Base-by-base conservation (phyloP, 1,140 invertebrate genomes). In the Dendrolimus punctatus region DNA sequence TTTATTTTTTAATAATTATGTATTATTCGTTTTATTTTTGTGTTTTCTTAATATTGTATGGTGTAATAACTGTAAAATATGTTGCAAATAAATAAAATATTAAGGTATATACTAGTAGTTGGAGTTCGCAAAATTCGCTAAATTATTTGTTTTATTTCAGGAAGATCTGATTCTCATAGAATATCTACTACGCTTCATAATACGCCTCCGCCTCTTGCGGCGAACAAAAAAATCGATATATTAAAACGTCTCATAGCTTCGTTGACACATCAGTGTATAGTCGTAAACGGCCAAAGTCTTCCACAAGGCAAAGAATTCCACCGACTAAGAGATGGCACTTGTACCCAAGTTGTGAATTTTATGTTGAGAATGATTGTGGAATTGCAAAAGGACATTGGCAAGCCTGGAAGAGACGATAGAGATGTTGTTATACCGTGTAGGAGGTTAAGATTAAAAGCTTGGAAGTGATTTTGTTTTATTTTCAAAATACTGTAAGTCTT, bases 101-200 rank as follows among this genome's bases (percentile, higher is more conserved):
- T 23, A 23, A 23, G 23, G 3, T 23, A n/a, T 23, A 23, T 23
- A 23, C 23, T 23, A 23, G 23, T 23, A 23, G 3, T 23, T 23
- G 23, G 23, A 23, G 23, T 23, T 23, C 23, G 23, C 23, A 23
- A 23, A 23, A 23, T 23, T 23, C 23, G 23, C 23, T 23, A 44
- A 46, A 9, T 8, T 44, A 41, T 44, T 59, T 71, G 66, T 62
- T 45, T n/a, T 8, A 39, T 87, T 89, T 40, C 78, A 93, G 87
- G 91, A 88, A 51, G 89, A 89, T 43, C 88, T 90, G 44, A 92
- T 91, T 58, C 87, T 93, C 4, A 60, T 94, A 8, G 93, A 95
- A 73, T 95, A 95, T 73, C 69, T 95, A n/a, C 77, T 94, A 5
- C 88, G 91, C 43, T 93, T 95, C 68, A 67, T 94, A 7, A 90